Evolutionary conservation across 2,888 invertebrate genomes (phyloP).

Genomic region (Caenorhabditis sp.): DNA sequence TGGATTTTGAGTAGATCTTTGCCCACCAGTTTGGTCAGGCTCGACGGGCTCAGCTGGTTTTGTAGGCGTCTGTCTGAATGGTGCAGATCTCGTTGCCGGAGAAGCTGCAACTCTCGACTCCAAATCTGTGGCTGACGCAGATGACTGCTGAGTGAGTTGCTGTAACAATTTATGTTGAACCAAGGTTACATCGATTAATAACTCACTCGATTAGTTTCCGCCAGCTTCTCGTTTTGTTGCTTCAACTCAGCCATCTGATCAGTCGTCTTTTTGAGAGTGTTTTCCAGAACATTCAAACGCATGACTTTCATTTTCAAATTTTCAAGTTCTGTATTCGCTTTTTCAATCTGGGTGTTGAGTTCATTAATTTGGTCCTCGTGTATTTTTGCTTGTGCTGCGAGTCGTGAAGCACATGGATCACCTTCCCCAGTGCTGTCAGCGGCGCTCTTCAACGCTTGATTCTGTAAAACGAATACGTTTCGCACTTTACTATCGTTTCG

Average conservation of each 20-base stretch:
- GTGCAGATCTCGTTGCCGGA: not conserved
- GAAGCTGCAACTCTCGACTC: constrained; percentile 36
- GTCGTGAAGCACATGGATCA: constrained; percentile 27
- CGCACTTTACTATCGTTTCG: constrained; percentile 3
- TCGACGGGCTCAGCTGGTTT: constrained; percentile 19
- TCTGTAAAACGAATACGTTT: constrained; percentile 27
- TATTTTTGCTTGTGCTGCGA: constrained; percentile 15
- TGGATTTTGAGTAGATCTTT: not conserved
- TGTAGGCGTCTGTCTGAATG: constrained; percentile 19
- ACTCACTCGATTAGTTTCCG: constrained; percentile 37
- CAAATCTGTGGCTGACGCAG: constrained; percentile 51
- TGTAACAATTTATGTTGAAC: not conserved
- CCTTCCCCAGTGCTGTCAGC: not conserved
- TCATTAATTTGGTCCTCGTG: constrained; percentile 14
- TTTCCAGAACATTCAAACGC: constrained; percentile 55
- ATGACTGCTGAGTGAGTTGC: constrained; percentile 22
- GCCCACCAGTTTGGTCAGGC: constrained; percentile 30
- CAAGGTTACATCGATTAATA: not conserved
- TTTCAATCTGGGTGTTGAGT: constrained; percentile 40
- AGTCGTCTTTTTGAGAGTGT: constrained; percentile 25
- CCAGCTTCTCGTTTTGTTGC: constrained; percentile 44
- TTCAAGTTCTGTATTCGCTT: constrained; percentile 33
- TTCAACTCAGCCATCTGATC: constrained; percentile 49
- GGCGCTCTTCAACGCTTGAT: constrained; percentile 19
- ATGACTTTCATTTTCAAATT: constrained; percentile 35